phyloP scores from a whole-genome alignment of 2,113 vertebrate genomes.

The Bubo bubo region DNA sequence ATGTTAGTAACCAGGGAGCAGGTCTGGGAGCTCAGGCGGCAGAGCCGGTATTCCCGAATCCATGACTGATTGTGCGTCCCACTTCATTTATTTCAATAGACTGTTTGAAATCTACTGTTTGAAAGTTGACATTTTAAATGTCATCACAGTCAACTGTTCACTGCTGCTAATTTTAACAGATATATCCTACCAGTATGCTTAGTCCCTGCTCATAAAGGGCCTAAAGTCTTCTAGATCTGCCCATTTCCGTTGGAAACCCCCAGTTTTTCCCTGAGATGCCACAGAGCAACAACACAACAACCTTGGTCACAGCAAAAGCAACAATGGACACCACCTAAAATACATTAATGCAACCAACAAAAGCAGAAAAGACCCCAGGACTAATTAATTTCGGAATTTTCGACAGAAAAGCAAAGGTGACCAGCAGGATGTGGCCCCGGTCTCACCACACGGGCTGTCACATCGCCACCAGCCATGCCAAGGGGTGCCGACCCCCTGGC shows the following conservation, averaged over 20 bases:
- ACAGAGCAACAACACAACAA: rapidly evolving
- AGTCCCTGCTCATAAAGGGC: background rate
- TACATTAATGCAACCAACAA: rapidly evolving
- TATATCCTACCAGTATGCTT: background rate
- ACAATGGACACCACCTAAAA: rapidly evolving
- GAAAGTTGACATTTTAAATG: background rate
- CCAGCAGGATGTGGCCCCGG: rapidly evolving
- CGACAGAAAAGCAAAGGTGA: background rate
- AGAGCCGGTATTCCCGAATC: background rate
- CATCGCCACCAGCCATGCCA: rapidly evolving
- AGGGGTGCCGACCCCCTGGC: no score
- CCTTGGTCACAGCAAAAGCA: background rate
- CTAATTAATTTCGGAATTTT: background rate
- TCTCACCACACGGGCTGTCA: background rate
- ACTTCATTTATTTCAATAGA: background rate
- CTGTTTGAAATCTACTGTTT: background rate
- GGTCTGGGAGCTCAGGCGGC: background rate
- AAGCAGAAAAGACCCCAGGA: background rate
- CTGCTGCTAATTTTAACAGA: background rate
- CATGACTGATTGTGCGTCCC: rapidly evolving
- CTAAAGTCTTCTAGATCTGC: background rate
- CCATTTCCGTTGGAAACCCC: background rate
- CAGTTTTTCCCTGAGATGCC: background rate
- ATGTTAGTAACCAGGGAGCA: background rate
- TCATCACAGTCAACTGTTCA: background rate